Evolutionary conservation across 2,888 invertebrate species (phyloP).

Genomic region (Slavum lentiscoides): DNA sequence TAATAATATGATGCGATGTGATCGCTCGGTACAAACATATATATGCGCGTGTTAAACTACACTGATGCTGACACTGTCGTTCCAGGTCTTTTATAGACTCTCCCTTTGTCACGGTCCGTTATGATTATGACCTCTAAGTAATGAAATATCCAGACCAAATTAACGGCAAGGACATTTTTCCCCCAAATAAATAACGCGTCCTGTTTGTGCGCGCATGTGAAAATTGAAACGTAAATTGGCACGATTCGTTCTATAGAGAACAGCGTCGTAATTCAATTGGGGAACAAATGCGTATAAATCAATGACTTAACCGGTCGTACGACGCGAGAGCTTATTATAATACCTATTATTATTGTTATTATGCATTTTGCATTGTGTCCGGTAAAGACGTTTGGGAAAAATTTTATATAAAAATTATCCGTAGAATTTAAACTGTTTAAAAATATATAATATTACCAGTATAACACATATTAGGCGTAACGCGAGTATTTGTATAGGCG

Average conservation of each 20-base stretch:
- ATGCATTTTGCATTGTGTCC: neutral
- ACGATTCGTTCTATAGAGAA: neutral
- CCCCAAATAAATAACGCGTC: constrained; percentile 37
- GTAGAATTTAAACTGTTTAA: no score
- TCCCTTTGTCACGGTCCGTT: constrained; percentile 43
- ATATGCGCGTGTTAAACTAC: neutral
- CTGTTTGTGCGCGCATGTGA: constrained; percentile 40
- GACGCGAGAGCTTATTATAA: no score
- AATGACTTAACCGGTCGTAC: neutral
- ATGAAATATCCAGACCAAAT: constrained; percentile 39
- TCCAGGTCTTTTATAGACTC: constrained; percentile 28
- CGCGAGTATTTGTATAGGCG: no score
- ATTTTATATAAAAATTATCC: no score
- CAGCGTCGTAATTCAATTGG: constrained; percentile 27
- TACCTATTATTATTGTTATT: neutral
- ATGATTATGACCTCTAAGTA: constrained; percentile 51
- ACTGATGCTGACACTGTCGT: constrained; percentile 6
- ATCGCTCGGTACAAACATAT: neutral
- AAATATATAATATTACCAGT: no score
- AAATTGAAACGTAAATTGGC: constrained; percentile 45
- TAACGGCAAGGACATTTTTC: constrained; percentile 32
- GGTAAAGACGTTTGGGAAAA: neutral
- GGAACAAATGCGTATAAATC: constrained; percentile 6
- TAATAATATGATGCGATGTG: neutral
- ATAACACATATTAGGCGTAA: no score